These are phyloP conservation scores for Chionomys nivalis DNA, from an alignment of 2,113 vertebrate genomes.

Conservation along the genomic window DNA sequence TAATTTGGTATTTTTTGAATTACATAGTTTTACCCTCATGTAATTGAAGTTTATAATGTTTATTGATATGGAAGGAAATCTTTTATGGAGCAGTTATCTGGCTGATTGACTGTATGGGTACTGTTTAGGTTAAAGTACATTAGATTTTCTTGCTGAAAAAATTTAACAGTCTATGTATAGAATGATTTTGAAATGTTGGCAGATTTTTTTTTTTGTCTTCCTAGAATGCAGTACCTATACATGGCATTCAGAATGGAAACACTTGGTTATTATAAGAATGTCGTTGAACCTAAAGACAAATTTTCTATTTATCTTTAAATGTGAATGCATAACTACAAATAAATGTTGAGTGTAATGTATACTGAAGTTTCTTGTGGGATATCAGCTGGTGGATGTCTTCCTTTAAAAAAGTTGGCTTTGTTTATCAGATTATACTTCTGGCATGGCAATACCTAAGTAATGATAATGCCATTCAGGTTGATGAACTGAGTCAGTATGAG, in stretches of 20 bases:
- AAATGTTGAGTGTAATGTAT: conserved; percentile 98
- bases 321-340: conserved; percentile 87
- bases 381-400: conserved; percentile 78
- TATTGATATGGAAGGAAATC: conserved; percentile 85
- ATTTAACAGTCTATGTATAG: conserved; percentile 1
- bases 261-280: conserved; percentile 75
- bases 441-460: conserved; percentile 38
- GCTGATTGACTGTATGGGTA: conserved; percentile 73
- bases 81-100: conserved; percentile 67
- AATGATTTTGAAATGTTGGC: conserved; percentile 55
- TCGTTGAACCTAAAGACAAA: conserved; percentile 67
- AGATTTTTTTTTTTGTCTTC: conserved; percentile 58
- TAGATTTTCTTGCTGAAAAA: conserved; percentile 65
- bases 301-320: conserved; percentile 82
- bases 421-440: conserved; percentile 50
- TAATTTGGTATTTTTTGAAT: conserved; percentile 59
- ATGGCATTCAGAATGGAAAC: conserved; percentile 80
- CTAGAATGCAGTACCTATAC: conserved; percentile 82
- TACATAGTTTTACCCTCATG: conserved; percentile 24
- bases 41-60: conserved; percentile 48
- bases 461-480: conserved; percentile 2
- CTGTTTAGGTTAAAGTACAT: conserved; percentile 63
- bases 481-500: conserved; percentile 26
- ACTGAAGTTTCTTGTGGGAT: conserved; percentile 98
- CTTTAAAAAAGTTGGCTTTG: conserved; percentile 64